Base-by-base conservation (phyloP, 2,113 vertebrate genomes). In the Genyomyrus donnyi region DNA sequence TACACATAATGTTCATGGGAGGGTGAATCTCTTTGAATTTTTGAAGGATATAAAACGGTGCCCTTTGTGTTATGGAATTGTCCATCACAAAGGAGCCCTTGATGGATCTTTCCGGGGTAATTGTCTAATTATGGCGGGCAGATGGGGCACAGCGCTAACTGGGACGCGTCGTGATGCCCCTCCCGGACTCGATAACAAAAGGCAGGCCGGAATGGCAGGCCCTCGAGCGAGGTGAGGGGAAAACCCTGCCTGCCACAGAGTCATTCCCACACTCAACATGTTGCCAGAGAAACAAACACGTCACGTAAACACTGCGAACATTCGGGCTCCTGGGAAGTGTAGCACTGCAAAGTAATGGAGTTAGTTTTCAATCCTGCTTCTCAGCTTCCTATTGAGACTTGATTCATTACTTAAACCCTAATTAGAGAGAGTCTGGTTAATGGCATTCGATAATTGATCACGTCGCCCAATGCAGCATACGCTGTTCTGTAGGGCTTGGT, bases 121-220 rank as follows among this genome's bases (percentile, higher is more conserved):
- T 95, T 96, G 94, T 95, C 93, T 95, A 95, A 95, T 96, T 96
- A 95, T 93, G 93, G 91, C 88, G 92, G 94, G 95, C 95, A 96
- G 95, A 95, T 95, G 94, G 95, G 95, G 93, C 93, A 93, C 93
- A 92, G 93, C 93, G 94, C 95, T 96, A 96, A 96, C 95, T 96
- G 94, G 95, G 95, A 95, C 95, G 95, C 94, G 92, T 94, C 94
- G 94, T 94, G 93, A 94, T 96, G 94, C 94, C 95, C 95, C 94
- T 95, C 94, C 93, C 93, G 94, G 83, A 94, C 94, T 93, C 91
- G 92, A 96, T 93, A 94, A 95, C 95, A 96, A 96, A 96, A 95
- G 94, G 93, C 94, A 91, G 94, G 94, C 92, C 94, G 93, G 93
- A 93, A 94, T 94, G 93, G 94, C 94, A 94, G 94, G 92, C 83